Evolutionary conservation across 2,797 vertebrate species (phyloP).

Genomic region (Parauchenoglanis ngamensis): DNA sequence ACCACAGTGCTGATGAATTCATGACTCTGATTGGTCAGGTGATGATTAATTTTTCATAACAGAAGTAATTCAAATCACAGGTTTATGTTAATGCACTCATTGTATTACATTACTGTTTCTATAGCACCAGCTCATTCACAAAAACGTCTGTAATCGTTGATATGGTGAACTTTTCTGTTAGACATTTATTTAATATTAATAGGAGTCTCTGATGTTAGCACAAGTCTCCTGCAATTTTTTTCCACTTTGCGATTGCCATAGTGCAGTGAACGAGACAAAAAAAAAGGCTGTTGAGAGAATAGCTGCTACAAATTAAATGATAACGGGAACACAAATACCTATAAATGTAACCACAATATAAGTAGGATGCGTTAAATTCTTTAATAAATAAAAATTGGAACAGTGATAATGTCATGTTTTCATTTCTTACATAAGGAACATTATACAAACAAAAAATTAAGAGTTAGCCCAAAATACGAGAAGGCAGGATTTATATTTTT

Average conservation of each 20-base stretch:
- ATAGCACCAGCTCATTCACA: neutral
- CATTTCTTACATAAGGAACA: neutral
- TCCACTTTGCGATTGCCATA: neutral
- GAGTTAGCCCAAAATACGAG: neutral
- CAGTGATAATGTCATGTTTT: neutral
- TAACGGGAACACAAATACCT: neutral
- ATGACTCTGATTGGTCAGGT: slow-evolving; percentile 8
- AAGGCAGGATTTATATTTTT: neutral
- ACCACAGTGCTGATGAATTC: neutral
- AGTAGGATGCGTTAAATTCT: neutral
- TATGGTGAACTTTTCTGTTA: neutral
- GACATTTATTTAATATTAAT: neutral
- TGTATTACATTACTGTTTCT: neutral
- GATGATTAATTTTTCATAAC: neutral
- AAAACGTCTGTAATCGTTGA: neutral
- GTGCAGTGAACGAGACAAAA: neutral
- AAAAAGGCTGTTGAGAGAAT: neutral
- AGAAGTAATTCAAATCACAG: neutral
- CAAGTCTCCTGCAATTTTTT: neutral
- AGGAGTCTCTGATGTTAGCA: neutral
- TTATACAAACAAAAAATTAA: neutral
- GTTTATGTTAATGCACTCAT: too few relatives aligned
- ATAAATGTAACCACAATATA: neutral
- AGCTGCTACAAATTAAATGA: neutral
- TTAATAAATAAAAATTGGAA: neutral